phyloP scores from a whole-genome alignment of 2,888 invertebrate species.

The Aphrophora alni region DNA sequence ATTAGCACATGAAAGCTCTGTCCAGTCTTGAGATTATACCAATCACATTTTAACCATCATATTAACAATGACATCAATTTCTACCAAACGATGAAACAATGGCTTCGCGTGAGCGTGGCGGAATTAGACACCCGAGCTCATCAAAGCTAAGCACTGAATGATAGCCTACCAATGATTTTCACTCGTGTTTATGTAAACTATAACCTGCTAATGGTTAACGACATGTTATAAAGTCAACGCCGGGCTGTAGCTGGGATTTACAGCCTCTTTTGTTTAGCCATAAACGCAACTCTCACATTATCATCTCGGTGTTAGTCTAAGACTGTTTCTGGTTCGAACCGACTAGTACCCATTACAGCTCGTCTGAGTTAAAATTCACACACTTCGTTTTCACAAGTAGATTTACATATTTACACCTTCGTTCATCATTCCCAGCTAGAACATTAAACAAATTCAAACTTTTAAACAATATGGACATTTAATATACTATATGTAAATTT shows the following conservation, averaged over 20 bases:
- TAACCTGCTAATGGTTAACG: constrained; percentile 6
- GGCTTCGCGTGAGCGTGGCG: not conserved
- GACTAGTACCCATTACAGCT: not conserved
- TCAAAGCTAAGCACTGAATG: not conserved
- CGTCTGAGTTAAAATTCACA: not conserved
- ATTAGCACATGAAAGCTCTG: too few relatives aligned
- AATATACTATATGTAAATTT: too few relatives aligned
- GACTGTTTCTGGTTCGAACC: not conserved
- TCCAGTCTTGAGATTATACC: too few relatives aligned
- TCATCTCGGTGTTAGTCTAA: not conserved
- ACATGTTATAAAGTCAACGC: not conserved
- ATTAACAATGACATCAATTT: too few relatives aligned
- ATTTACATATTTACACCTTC: not conserved
- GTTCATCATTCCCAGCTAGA: too few relatives aligned
- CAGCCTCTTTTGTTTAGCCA: constrained; percentile 5
- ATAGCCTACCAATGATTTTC: not conserved
- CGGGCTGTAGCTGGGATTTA: not conserved
- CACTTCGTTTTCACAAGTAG: constrained; percentile 14
- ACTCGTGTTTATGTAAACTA: constrained; percentile 6
- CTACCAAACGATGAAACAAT: too few relatives aligned
- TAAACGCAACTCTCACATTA: constrained; percentile 6
- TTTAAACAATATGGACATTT: too few relatives aligned
- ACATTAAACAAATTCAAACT: too few relatives aligned
- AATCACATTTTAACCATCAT: too few relatives aligned
- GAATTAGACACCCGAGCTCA: not conserved